Evolutionary conservation across 2,888 invertebrate genomes (phyloP), one percentile per base, ranked within the genome.

Genomic region (Drosophila kanekoi): DNA sequence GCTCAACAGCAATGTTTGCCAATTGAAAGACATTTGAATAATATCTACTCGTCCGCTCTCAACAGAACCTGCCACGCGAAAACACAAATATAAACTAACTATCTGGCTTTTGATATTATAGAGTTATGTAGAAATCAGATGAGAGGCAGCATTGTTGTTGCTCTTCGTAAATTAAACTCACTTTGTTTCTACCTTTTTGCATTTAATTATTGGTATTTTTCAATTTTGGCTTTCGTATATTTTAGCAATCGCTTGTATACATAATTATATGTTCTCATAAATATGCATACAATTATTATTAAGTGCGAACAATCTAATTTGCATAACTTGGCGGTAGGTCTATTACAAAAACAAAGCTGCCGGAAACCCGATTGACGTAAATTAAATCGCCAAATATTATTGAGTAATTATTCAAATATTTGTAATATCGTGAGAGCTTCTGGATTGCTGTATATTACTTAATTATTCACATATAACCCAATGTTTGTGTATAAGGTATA

Each of bases 261-360:
- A 57, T 67, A 58, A 78, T 79, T 63, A 63, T 57, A 32, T 57
- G 49, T 54, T 41, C 87, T 72, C 62, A 83, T 82, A 59, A 86
- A 83, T 86, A 82, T 82, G 77, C 89, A 88, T 80, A 77, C 69
- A 53, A 66, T 67, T 66, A 76, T 83, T 69, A 87, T 87, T 60
- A 83, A 80, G 82, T 82, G 82, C 61, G 89, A 82, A 82, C 81
- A 72, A 59, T 72, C 57, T 61, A 64, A 77, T 88, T 70, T 83
- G 68, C 84, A 83, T 77, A 69, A 68, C 51, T 73, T 68, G 52
- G 59, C 47, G 53, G 11, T 23, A 52, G 13, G 16, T 53, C 43
- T 14, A 18, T 18, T n/a, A 53, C 45, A 66, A 38, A 9, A 44
- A 66, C 52, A 47, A 43, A 33, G 35, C 10, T 9, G 33, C 37